Evolutionary conservation across 64 coral and sea anemone genomes (phyloP).

Genomic region (Pachyseris speciosa): DNA sequence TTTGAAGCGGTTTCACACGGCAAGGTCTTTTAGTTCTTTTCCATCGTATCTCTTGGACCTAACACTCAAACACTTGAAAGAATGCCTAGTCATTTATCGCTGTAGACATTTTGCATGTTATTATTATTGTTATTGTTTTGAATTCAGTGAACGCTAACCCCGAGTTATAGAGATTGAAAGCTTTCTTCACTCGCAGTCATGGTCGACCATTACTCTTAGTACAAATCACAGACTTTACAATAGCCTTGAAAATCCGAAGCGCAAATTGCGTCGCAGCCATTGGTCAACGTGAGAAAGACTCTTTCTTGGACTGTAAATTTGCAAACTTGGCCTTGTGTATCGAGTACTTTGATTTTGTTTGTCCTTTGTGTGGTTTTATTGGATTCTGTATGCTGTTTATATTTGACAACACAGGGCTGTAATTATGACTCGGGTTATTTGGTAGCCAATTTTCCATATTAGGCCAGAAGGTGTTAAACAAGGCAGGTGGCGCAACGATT

Average conservation of each 20-base stretch:
- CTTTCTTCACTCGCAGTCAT: neutral
- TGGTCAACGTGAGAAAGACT: neutral
- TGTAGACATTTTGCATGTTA: neutral
- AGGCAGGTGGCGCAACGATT: conserved; percentile 1
- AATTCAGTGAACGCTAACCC: no score
- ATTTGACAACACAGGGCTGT: neutral
- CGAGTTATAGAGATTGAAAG: neutral
- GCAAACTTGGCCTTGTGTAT: neutral
- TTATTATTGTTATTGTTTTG: neutral
- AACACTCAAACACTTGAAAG: no score
- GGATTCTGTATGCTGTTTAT: conserved; percentile 8
- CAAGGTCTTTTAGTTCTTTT: no score
- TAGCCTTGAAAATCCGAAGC: neutral
- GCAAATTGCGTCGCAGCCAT: no score
- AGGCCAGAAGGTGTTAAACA: neutral
- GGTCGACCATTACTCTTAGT: no score
- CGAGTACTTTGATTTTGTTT: conserved; percentile 20
- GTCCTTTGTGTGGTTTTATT: conserved; percentile 11
- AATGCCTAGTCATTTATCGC: no score
- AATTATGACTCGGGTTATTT: conserved; percentile 30
- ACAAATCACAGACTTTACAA: no score
- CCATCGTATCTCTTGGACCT: no score
- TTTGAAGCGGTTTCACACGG: no score
- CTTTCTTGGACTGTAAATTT: conserved; percentile 3
- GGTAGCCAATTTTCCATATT: conserved; percentile 18